These are phyloP conservation scores for Ceriagrion tenellum DNA, from an alignment of 2,888 invertebrate genomes.

Conservation along the genomic window DNA sequence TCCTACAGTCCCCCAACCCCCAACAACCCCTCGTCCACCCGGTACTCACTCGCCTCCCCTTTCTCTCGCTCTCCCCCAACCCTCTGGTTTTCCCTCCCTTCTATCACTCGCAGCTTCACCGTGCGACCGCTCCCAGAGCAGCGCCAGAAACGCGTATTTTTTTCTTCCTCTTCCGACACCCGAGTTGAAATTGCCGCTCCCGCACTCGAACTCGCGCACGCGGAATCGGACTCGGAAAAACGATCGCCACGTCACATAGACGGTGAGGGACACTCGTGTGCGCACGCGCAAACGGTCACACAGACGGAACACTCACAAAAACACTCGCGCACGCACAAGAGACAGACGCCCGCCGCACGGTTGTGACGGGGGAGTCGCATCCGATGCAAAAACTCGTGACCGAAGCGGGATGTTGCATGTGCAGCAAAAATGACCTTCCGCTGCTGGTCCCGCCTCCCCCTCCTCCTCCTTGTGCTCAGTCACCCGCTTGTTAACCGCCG, in stretches of 20 bases:
- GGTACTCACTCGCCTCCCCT: neutral
- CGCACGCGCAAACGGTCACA: neutral
- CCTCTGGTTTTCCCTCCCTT: neutral
- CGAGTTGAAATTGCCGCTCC: slow-evolving; percentile 1
- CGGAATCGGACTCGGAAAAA: neutral
- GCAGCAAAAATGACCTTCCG: neutral
- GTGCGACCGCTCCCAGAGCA: neutral
- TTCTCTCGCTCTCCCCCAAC: neutral
- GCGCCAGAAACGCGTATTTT: neutral
- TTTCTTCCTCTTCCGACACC: neutral
- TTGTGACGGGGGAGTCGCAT: neutral
- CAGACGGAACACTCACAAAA: neutral
- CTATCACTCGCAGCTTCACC: neutral
- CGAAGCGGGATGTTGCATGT: neutral
- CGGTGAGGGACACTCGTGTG: neutral
- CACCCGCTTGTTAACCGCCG: neutral
- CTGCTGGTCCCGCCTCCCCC: neutral
- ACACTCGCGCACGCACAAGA: neutral
- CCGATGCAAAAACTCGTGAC: neutral
- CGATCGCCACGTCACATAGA: neutral
- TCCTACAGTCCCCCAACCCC: neutral
- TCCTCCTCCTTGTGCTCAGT: no score
- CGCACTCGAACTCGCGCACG: neutral
- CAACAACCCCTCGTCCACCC: no score
- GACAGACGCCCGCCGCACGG: neutral